phyloP scores from a whole-genome alignment of 2,113 vertebrate genomes.

The Scomber scombrus region DNA sequence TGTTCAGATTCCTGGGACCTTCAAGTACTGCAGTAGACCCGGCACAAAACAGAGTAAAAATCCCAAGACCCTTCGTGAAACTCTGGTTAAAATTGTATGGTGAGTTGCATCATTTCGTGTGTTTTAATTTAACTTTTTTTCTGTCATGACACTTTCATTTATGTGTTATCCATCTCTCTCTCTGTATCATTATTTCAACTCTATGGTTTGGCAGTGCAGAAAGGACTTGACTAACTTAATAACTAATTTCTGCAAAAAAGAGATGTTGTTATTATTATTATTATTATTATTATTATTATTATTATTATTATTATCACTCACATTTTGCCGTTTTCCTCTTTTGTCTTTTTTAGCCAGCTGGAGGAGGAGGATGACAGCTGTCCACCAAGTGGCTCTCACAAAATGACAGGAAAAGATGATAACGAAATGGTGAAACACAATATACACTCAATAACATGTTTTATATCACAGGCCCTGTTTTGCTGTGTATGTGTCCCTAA shows the following conservation, averaged over 20 bases:
- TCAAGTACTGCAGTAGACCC: slow-evolving; percentile 57
- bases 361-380: slow-evolving; percentile 72
- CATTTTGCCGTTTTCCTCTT: slow-evolving; percentile 8
- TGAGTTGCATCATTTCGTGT: slow-evolving; percentile 63
- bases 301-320: not conserved
- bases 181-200: not conserved
- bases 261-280: too few species aligned
- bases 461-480: not conserved
- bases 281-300: not conserved
- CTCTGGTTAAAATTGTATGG: slow-evolving; percentile 79
- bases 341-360: slow-evolving; percentile 60
- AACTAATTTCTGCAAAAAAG: not conserved
- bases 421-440: slow-evolving; percentile 71
- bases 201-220: not conserved
- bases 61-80: slow-evolving; percentile 81
- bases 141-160: not conserved
- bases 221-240: not conserved
- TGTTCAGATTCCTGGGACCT: slow-evolving; percentile 1
- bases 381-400: slow-evolving; percentile 34
- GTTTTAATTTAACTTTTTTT: slow-evolving; percentile 70
- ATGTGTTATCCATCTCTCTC: not conserved
- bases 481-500: not conserved
- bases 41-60: slow-evolving; percentile 62
- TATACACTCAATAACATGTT: not conserved
- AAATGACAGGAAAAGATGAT: slow-evolving; percentile 80